phyloP scores from a whole-genome alignment of 1,140 invertebrate genomes.

The Augochlora pura region DNA sequence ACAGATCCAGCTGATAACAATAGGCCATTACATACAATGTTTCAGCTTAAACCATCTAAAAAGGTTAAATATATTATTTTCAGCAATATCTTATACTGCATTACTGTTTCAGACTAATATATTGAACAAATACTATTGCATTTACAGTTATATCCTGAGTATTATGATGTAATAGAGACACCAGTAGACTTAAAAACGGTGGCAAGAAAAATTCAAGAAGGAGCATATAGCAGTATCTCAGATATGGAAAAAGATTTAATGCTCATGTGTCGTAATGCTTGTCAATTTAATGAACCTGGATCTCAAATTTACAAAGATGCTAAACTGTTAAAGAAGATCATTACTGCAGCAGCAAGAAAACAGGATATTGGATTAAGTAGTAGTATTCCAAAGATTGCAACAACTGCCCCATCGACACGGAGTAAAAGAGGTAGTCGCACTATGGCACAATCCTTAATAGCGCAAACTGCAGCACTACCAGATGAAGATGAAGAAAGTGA shows the following conservation, averaged over 20 bases:
- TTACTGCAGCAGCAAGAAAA: constrained; percentile 78
- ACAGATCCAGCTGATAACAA: constrained; percentile 90
- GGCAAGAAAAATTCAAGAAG: constrained; percentile 93
- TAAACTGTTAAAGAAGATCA: constrained; percentile 91
- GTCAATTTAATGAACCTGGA: constrained; percentile 97
- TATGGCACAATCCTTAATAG: constrained; percentile 77
- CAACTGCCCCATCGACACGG: constrained; percentile 77
- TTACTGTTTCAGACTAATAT: not conserved
- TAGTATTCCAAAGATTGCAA: constrained; percentile 64
- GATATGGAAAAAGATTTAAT: constrained; percentile 95
- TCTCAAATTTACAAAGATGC: constrained; percentile 98
- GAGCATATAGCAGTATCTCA: constrained; percentile 86
- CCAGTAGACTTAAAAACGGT: constrained; percentile 98
- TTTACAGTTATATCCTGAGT: constrained; percentile 93
- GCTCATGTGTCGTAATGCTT: constrained; percentile 97
- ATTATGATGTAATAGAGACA: constrained; percentile 96
- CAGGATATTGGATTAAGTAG: constrained; percentile 70
- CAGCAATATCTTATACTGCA: not conserved
- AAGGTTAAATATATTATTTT: constrained; percentile 76
- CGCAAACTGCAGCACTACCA: constrained; percentile 78
- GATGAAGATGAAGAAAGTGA: constrained; percentile 84
- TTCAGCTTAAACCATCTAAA: constrained; percentile 94
- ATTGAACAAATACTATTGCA: constrained; percentile 12
- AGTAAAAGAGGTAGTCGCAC: constrained; percentile 80
- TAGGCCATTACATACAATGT: constrained; percentile 89